phyloP scores from a whole-genome alignment of 2,888 invertebrate species.

The Ariolimax columbianus region DNA sequence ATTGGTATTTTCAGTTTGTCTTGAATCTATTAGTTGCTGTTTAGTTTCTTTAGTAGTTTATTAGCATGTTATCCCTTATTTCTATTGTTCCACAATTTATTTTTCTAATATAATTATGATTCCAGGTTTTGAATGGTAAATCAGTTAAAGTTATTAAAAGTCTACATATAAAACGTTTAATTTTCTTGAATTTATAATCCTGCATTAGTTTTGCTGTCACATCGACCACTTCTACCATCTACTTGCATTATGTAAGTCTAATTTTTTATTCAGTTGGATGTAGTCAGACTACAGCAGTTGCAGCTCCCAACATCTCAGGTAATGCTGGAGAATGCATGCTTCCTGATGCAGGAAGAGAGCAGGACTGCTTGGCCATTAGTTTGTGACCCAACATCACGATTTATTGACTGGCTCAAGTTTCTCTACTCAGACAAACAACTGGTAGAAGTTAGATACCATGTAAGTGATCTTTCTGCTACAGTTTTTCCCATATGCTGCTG shows the following conservation, averaged over 20 bases:
- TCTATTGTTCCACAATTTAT: too few species aligned
- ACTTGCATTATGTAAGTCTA: neutral
- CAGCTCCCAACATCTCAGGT: slow-evolving; percentile 73
- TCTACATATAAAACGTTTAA: too few species aligned
- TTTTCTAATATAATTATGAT: too few species aligned
- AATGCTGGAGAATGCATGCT: slow-evolving; percentile 77
- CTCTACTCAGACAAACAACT: slow-evolving; percentile 69
- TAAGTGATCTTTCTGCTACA: slow-evolving; percentile 59
- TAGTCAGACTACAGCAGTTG: slow-evolving; percentile 72
- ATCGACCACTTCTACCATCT: neutral
- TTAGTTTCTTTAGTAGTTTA: too few species aligned
- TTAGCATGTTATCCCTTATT: too few species aligned
- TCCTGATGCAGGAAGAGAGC: slow-evolving; percentile 76
- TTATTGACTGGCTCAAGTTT: slow-evolving; percentile 74
- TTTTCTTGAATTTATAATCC: too few species aligned
- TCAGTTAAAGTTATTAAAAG: too few species aligned
- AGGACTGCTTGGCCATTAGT: slow-evolving; percentile 77
- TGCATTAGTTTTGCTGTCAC: too few species aligned
- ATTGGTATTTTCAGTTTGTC: too few species aligned
- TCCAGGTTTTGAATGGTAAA: too few species aligned
- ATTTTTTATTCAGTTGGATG: slow-evolving; percentile 64
- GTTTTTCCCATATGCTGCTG: too few species aligned
- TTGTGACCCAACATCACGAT: slow-evolving; percentile 76
- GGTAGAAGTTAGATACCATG: slow-evolving; percentile 75
- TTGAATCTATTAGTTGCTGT: too few species aligned